Evolutionary conservation across 2,888 invertebrate genomes (phyloP), one percentile per base, ranked within the genome.

Genomic region (Nomada goodeniana): DNA sequence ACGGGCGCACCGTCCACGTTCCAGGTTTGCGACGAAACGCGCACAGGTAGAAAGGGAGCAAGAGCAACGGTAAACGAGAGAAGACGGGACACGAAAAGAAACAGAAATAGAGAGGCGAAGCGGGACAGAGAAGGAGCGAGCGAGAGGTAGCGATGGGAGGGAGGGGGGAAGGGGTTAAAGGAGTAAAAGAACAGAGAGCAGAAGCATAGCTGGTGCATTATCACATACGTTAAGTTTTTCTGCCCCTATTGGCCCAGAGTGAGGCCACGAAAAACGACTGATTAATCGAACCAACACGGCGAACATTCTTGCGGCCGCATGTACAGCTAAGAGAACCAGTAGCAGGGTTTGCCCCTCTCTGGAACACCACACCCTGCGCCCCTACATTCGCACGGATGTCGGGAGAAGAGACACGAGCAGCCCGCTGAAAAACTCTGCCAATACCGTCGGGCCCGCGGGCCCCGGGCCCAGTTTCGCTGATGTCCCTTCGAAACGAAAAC

Each of bases 181-280:
- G n/a, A 47, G 47, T 59, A 15, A 47, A 65, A 68, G 63, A 20
- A 47, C 29, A 44, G n/a, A 20, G 36, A 47, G 23, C 44, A 61
- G 75, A 72, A 61, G 78, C 83, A 88, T 88, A 88, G 88, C 86
- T 88, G 88, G 87, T 89, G 90, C 90, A 90, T 90, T 90, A 90
- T 90, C 90, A 90, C 90, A 90, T 90, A 90, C 90, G 90, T 90
- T 90, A 89, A 90, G 84, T 88, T 88, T 88, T 88, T 88, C 88
- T 88, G 63, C 55, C 82, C 76, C 88, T 88, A 88, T 88, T 88
- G 88, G 88, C 86, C 88, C 88, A 86, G 83, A 86, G 70, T 80
- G 84, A 69, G 73, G 71, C 63, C 76, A 83, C 86, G 87, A 86
- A 87, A 86, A 86, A 88, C 84, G 78, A 83, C 82, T 86, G 86